Percentiles rank a stretch among this genome's conserved stretches.
Conservation (phyloP, 2,888 invertebrate genomes). For the Busseola fusca region DNA sequence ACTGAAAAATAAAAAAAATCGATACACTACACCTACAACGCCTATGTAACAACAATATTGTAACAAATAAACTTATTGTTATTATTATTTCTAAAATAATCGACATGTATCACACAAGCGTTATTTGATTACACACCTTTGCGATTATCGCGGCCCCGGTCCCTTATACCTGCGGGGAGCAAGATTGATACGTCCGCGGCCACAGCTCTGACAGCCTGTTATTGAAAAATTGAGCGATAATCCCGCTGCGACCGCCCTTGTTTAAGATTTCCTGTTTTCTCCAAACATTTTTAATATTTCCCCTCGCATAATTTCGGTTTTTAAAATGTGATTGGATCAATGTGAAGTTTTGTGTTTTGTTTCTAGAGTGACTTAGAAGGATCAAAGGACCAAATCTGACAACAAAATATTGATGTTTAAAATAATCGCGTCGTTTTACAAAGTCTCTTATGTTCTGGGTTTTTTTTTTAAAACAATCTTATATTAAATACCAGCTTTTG, state of each 20-base stretch:
- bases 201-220: slow-evolving; percentile 82
- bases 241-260: slow-evolving; percentile 74
- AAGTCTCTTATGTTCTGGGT: neutral
- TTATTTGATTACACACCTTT: slow-evolving; percentile 59
- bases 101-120: slow-evolving; percentile 42
- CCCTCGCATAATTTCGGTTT: slow-evolving; percentile 22
- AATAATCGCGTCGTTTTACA: neutral
- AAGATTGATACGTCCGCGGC: slow-evolving; percentile 83
- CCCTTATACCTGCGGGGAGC: slow-evolving; percentile 77
- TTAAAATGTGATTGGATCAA: slow-evolving; percentile 18
- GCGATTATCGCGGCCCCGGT: slow-evolving; percentile 29
- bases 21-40: neutral
- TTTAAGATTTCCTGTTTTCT: slow-evolving; percentile 74
- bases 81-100: slow-evolving; percentile 29
- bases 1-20: neutral
- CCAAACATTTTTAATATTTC: slow-evolving; percentile 36
- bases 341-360: neutral
- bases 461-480: neutral
- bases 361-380: slow-evolving; percentile 1
- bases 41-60: too few species aligned
- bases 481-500: too few species aligned
- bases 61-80: too few species aligned
- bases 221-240: slow-evolving; percentile 88
- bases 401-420: neutral
- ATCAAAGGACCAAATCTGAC: neutral